phyloP scores from a whole-genome alignment of 1,140 invertebrate genomes.

The Gerris buenoi region DNA sequence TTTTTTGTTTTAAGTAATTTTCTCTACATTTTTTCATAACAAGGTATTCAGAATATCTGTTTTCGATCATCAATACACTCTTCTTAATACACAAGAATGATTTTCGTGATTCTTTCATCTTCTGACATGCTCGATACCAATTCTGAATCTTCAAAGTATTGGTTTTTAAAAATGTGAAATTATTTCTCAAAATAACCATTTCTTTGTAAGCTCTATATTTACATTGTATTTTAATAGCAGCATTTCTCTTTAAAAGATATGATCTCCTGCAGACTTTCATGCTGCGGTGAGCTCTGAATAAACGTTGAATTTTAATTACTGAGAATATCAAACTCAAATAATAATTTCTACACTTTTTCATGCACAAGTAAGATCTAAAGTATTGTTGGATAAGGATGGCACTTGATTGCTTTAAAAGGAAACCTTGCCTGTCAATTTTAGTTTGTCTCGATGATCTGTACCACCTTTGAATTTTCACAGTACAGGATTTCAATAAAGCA shows the following conservation, averaged over 20 bases:
- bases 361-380: conserved; percentile 28
- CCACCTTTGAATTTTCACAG: conserved; percentile 25
- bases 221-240: conserved; percentile 38
- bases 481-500: conserved; percentile 12
- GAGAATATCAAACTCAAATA: conserved; percentile 29
- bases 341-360: conserved; percentile 20
- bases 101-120: conserved; percentile 4
- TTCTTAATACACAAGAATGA: not conserved
- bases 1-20: not conserved
- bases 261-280: conserved; percentile 20
- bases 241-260: conserved; percentile 27
- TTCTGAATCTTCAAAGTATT: conserved; percentile 9
- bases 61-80: conserved; percentile 21
- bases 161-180: conserved; percentile 14
- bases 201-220: conserved; percentile 29
- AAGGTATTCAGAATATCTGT: conserved; percentile 29
- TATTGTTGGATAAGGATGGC: conserved; percentile 38
- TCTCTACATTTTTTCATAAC: conserved; percentile 1
- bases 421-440: conserved; percentile 21
- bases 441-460: conserved; percentile 31
- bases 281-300: conserved; percentile 28
- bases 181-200: conserved; percentile 19
- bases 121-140: not conserved
- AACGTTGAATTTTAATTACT: conserved; percentile 37
- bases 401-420: conserved; percentile 27